Conservation (phyloP, 2,888 invertebrate genomes). For the Yponomeuta evonymella region DNA sequence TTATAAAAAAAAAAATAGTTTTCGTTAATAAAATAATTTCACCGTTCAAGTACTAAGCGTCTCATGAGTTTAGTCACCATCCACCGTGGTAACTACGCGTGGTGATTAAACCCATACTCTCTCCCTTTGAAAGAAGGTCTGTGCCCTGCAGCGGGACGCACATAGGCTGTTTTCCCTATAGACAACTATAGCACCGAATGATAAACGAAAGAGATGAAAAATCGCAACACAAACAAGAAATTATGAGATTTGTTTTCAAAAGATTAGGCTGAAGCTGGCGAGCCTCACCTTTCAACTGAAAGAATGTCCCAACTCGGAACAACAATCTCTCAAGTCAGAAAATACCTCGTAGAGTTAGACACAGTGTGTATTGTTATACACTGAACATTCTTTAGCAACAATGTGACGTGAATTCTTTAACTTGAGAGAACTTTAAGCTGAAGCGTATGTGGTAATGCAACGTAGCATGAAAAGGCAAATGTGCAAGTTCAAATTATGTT, state of each 20-base stretch:
- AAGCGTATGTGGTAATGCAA: background rate
- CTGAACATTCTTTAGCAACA: background rate
- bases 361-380: background rate
- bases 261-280: background rate
- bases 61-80: too few relatives aligned
- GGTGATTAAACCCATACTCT: too few relatives aligned
- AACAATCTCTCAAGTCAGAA: background rate
- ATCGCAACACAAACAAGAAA: background rate
- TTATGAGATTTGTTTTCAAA: background rate
- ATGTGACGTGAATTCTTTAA: background rate
- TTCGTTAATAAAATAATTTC: too few relatives aligned
- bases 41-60: too few relatives aligned
- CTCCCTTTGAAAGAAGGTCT: too few relatives aligned
- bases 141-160: too few relatives aligned
- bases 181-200: too few relatives aligned
- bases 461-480: background rate
- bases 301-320: background rate
- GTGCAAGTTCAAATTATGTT: background rate
- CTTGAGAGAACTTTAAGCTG: background rate
- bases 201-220: too few relatives aligned
- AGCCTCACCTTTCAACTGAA: background rate
- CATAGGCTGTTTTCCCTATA: too few relatives aligned
- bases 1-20: too few relatives aligned
- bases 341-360: background rate
- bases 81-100: too few relatives aligned